These are phyloP conservation scores for Sarcoramphus papa DNA, from an alignment of 2,797 vertebrate species.

Conservation along the genomic window DNA sequence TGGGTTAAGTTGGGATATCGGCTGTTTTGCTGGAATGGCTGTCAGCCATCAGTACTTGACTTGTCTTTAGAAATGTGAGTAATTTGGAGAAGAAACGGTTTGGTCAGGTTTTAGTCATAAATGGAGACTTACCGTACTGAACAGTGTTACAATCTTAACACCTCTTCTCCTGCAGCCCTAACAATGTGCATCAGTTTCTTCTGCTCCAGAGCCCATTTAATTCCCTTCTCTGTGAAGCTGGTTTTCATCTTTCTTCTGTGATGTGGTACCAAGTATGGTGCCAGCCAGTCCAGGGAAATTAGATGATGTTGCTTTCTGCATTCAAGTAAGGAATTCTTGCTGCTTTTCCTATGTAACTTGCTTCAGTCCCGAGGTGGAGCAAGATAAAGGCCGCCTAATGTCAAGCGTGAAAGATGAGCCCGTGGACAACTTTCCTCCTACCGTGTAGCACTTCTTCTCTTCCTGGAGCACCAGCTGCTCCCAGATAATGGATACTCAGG, in stretches of 20 bases:
- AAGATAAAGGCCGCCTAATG: neutral
- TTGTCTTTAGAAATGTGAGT: constrained; percentile 28
- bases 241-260: constrained; percentile 48
- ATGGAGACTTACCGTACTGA: constrained; percentile 8
- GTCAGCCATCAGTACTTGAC: neutral
- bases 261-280: constrained; percentile 9
- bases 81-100: constrained; percentile 42
- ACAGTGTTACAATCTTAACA: constrained; percentile 54
- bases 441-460: constrained; percentile 36
- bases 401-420: constrained; percentile 8
- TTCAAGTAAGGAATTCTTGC: constrained; percentile 41
- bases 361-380: neutral
- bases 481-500: constrained; percentile 70
- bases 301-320: constrained; percentile 37
- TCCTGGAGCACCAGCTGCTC: constrained; percentile 65
- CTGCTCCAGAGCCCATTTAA: constrained; percentile 25
- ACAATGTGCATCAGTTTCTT: constrained; percentile 29
- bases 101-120: constrained; percentile 27
- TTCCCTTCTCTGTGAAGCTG: constrained; percentile 42
- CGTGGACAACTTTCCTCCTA: neutral
- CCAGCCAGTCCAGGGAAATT: neutral
- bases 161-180: constrained; percentile 55
- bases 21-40: neutral
- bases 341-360: constrained; percentile 30
- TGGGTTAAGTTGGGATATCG: constrained; percentile 1